Conservation (phyloP, 1,140 invertebrate genomes). For the Stenopsyche tienmushanensis region DNA sequence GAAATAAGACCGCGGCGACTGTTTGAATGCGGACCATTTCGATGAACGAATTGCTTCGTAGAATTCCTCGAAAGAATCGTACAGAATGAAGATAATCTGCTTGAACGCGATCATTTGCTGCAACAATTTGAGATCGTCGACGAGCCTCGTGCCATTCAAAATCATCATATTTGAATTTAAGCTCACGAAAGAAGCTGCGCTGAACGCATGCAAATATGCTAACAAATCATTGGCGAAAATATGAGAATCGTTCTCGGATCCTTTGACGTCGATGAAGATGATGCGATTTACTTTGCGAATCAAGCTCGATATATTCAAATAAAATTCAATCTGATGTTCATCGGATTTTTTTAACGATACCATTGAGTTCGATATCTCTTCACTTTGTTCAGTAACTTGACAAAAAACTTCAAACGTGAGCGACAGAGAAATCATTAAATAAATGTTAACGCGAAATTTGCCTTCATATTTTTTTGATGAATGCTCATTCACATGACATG, state of each 20-base stretch:
- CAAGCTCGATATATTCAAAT: too few species aligned
- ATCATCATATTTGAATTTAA: background rate
- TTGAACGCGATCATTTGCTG: background rate
- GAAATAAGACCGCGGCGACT: constrained; percentile 21
- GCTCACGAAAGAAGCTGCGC: background rate
- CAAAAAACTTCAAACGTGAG: too few species aligned
- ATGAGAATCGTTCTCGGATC: background rate
- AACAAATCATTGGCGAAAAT: background rate
- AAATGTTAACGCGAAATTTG: too few species aligned
- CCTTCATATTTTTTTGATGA: too few species aligned
- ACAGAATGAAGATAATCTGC: constrained; percentile 10
- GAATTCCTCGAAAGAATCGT: constrained; percentile 9
- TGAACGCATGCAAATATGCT: background rate
- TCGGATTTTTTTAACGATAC: too few species aligned
- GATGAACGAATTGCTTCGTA: too few species aligned
- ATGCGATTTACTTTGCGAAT: too few species aligned
- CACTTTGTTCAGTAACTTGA: too few species aligned
- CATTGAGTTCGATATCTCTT: too few species aligned
- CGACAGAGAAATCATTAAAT: too few species aligned
- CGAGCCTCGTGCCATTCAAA: background rate
- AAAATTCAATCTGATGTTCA: too few species aligned
- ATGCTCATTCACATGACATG: too few species aligned
- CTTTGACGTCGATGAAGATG: background rate
- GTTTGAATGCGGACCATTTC: constrained; percentile 6
- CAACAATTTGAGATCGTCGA: background rate